Evolutionary conservation across 2,113 vertebrate species (phyloP).

Genomic region (Vombatus ursinus): DNA sequence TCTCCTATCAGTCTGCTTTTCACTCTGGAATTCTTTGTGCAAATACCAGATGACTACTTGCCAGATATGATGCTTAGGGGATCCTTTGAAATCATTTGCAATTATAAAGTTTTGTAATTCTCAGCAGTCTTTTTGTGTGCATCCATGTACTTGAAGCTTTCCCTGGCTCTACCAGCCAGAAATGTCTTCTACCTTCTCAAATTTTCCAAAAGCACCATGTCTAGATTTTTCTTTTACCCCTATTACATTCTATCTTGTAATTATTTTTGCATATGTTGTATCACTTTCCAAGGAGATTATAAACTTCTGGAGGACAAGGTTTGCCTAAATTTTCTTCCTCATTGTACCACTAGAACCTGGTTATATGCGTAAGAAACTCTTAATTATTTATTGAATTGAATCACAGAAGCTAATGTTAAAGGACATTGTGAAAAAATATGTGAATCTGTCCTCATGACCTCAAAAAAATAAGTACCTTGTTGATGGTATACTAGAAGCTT

Average conservation of each 20-base stretch:
- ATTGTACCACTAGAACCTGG: not conserved
- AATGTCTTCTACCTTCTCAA: not conserved
- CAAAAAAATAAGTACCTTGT: not conserved
- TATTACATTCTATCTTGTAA: not conserved
- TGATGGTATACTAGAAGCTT: not conserved
- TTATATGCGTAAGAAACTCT: not conserved
- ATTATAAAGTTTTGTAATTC: not conserved
- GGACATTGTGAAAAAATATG: not conserved
- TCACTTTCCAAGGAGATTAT: not conserved
- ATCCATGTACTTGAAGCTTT: not conserved
- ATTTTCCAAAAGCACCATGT: not conserved
- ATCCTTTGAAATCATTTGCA: not conserved
- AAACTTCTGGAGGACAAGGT: not conserved
- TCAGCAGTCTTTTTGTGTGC: not conserved
- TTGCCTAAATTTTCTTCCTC: not conserved
- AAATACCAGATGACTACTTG: not conserved
- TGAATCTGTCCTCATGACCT: not conserved
- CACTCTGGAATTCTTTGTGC: not conserved
- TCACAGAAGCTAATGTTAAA: not conserved
- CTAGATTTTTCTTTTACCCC: not conserved
- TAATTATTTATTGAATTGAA: not conserved
- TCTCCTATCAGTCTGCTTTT: not conserved
- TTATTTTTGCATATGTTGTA: not conserved
- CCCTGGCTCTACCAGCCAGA: not conserved
- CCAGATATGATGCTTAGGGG: not conserved